These are phyloP conservation scores for Habrosyne pyritoides DNA, from an alignment of 2,888 invertebrate species.

Conservation along the genomic window DNA sequence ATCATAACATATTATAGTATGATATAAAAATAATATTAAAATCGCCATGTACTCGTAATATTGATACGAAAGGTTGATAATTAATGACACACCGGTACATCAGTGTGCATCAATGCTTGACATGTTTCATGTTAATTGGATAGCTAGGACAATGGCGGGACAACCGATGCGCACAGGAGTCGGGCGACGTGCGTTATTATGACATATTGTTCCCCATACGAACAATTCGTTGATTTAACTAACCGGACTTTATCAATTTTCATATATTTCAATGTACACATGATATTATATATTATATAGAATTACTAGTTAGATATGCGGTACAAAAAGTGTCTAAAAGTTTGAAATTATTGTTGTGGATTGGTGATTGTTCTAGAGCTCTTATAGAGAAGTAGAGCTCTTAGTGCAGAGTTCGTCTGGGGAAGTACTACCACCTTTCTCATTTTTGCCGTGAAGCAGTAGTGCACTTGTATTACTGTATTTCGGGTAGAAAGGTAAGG, in stretches of 20 bases:
- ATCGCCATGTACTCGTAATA: constrained; percentile 18
- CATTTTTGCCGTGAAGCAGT: too few species aligned
- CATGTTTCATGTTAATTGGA: constrained; percentile 78
- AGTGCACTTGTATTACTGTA: too few species aligned
- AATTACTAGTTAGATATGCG: too few species aligned
- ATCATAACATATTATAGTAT: too few species aligned
- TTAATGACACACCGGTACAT: constrained; percentile 65
- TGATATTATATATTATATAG: not conserved
- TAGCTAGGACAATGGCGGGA: constrained; percentile 66
- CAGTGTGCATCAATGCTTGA: constrained; percentile 69
- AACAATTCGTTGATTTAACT: constrained; percentile 58
- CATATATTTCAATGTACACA: not conserved
- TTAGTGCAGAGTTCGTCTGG: too few species aligned
- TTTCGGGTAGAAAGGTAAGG: too few species aligned
- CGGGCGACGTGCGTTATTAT: constrained; percentile 63
- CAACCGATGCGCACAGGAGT: constrained; percentile 53
- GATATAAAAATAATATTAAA: not conserved
- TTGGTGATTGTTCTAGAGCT: too few species aligned
- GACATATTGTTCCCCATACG: constrained; percentile 72
- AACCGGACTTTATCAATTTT: constrained; percentile 10
- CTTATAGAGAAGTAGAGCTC: too few species aligned
- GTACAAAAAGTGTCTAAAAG: too few species aligned
- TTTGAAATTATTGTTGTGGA: too few species aligned
- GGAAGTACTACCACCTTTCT: too few species aligned
- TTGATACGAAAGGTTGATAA: constrained; percentile 63